phyloP scores from a whole-genome alignment of 2,888 invertebrate species.

The Pyrrhia umbra region DNA sequence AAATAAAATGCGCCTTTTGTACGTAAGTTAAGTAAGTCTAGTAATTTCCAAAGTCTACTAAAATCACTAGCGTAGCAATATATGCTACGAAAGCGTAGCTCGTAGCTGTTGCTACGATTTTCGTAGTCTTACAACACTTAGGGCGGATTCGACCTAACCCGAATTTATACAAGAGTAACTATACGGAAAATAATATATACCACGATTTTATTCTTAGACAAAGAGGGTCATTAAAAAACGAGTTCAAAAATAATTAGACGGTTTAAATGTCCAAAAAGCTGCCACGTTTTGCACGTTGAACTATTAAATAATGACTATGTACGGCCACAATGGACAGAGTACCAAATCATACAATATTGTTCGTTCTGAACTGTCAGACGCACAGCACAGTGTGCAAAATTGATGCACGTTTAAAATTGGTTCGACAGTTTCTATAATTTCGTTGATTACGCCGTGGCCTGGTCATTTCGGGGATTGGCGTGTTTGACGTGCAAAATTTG shows the following conservation, averaged over 20 bases:
- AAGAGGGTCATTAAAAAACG: not conserved
- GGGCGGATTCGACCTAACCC: no score
- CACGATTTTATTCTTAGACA: no score
- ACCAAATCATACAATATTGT: constrained; percentile 28
- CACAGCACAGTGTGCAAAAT: constrained; percentile 24
- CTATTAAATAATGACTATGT: constrained; percentile 22
- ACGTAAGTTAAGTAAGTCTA: no score
- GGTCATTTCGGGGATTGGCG: constrained; percentile 15
- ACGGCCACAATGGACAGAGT: constrained; percentile 27
- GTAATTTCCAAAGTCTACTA: not conserved
- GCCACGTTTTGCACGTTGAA: constrained; percentile 6
- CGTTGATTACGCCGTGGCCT: constrained; percentile 11
- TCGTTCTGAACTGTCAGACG: constrained; percentile 38
- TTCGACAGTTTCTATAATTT: constrained; percentile 27
- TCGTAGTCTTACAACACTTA: not conserved
- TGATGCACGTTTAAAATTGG: constrained; percentile 27
- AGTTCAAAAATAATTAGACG: not conserved
- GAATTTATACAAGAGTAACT: not conserved
- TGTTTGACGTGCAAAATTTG: constrained; percentile 13
- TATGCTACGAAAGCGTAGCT: constrained; percentile 4
- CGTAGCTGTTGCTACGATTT: constrained; percentile 4
- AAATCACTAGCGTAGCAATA: not conserved
- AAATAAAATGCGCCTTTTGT: not conserved
- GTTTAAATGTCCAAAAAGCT: constrained; percentile 9
- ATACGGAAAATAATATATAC: not conserved